phyloP scores from a whole-genome alignment of 2,888 invertebrate genomes.

The Serrognathus titanus region DNA sequence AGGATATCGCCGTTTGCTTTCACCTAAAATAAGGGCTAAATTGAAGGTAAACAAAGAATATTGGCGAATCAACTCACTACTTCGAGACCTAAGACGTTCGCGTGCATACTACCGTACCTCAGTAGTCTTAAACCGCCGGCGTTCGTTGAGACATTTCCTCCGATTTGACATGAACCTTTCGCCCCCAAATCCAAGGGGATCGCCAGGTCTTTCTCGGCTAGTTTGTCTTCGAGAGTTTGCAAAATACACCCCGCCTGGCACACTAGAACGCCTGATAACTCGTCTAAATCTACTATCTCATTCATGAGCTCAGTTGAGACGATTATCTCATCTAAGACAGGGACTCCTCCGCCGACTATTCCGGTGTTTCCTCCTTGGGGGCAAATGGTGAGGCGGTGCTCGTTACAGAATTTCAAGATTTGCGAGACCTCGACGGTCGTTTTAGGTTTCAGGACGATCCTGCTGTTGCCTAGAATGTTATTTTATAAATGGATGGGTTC shows the following conservation, averaged over 20 bases:
- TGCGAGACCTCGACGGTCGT: slow-evolving; percentile 82
- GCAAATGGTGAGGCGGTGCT: slow-evolving; percentile 80
- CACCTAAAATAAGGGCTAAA: slow-evolving; percentile 54
- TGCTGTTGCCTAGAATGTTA: slow-evolving; percentile 65
- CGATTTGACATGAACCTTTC: slow-evolving; percentile 93
- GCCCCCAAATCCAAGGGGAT: slow-evolving; percentile 97
- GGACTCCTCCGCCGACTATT: slow-evolving; percentile 93
- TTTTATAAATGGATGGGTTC: background rate
- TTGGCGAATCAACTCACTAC: slow-evolving; percentile 59
- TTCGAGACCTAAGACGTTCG: slow-evolving; percentile 86
- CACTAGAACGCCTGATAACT: slow-evolving; percentile 71
- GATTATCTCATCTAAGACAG: slow-evolving; percentile 95
- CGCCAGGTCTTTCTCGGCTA: slow-evolving; percentile 70
- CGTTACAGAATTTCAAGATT: slow-evolving; percentile 82
- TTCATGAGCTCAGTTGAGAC: slow-evolving; percentile 83
- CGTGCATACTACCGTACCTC: slow-evolving; percentile 93
- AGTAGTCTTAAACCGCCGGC: slow-evolving; percentile 93
- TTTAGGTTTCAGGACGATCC: slow-evolving; percentile 81
- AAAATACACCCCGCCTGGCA: slow-evolving; percentile 93
- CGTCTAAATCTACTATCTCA: slow-evolving; percentile 76
- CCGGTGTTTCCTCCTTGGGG: slow-evolving; percentile 97
- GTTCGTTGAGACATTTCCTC: slow-evolving; percentile 94
- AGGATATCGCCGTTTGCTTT: slow-evolving; percentile 82
- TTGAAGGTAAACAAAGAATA: background rate
- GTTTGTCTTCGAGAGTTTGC: slow-evolving; percentile 75